phyloP scores from a whole-genome alignment of 2,797 vertebrate species.

The Morelia viridis region DNA sequence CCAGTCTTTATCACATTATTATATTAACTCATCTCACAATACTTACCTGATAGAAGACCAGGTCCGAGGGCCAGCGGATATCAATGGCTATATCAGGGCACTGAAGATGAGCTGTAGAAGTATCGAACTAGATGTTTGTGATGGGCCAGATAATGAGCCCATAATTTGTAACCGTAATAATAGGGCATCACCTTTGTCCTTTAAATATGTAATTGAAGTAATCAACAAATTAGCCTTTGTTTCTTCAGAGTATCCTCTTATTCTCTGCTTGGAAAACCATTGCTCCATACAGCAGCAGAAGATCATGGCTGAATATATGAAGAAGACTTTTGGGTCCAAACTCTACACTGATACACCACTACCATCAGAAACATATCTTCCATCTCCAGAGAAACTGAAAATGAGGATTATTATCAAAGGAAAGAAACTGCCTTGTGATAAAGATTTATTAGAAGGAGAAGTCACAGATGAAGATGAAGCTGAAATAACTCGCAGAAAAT shows the following conservation, averaged over 20 bases:
- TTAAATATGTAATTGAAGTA: conserved; percentile 89
- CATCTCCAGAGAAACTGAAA: conserved; percentile 91
- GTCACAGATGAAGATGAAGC: conserved; percentile 96
- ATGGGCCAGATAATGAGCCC: conserved; percentile 91
- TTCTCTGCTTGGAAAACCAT: conserved; percentile 92
- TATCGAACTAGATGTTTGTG: conserved; percentile 91
- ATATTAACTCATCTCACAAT: conserved; percentile 94
- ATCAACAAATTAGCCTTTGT: conserved; percentile 92
- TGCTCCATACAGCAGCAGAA: conserved; percentile 90
- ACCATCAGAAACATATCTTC: conserved; percentile 79
- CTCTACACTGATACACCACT: conserved; percentile 84
- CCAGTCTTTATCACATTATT: conserved; percentile 94
- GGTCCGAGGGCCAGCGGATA: conserved; percentile 88
- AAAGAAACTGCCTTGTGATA: conserved; percentile 84
- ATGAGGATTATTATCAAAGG: conserved; percentile 89
- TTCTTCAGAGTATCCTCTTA: conserved; percentile 89
- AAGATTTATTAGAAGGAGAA: conserved; percentile 87
- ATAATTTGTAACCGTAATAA: conserved; percentile 89
- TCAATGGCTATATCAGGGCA: conserved; percentile 88
- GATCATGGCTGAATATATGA: conserved; percentile 87
- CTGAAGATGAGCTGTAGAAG: conserved; percentile 91
- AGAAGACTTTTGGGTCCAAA: conserved; percentile 84
- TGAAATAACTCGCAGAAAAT: conserved; percentile 77
- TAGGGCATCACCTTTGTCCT: conserved; percentile 77
- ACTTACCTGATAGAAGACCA: conserved; percentile 95